Conservation (phyloP, 2,113 vertebrate species). For the Mobula birostris region DNA sequence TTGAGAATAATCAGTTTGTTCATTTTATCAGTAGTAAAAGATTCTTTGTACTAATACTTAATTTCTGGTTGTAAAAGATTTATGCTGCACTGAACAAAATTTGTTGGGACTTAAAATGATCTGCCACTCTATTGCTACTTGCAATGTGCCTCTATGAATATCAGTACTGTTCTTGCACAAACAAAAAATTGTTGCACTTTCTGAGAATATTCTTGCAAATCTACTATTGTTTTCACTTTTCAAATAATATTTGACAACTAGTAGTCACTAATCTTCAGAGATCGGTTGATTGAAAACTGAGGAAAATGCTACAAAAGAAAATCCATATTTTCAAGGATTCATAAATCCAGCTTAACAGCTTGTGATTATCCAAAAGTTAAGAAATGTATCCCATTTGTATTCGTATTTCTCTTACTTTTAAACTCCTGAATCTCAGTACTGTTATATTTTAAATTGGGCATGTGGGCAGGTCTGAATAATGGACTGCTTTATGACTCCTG, state of each 20-base stretch:
- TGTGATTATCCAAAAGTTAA: not conserved
- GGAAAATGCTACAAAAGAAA: not conserved
- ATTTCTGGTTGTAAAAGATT: not conserved
- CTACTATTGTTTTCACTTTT: not conserved
- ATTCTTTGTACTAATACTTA: not conserved
- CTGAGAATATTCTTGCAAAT: not conserved
- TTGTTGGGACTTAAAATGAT: not conserved
- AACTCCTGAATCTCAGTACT: not conserved
- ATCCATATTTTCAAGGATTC: not conserved
- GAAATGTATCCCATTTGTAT: not conserved
- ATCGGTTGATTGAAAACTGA: not conserved
- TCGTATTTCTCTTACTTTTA: not conserved
- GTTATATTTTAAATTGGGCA: not conserved
- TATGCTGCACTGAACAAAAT: not conserved
- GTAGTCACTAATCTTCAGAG: too few relatives aligned
- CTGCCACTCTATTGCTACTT: not conserved
- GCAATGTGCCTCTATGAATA: not conserved
- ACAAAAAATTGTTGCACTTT: not conserved
- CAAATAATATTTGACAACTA: not conserved
- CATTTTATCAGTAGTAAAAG: not conserved
- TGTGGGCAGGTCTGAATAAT: not conserved
- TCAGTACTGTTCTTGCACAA: not conserved
- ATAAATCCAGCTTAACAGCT: not conserved
- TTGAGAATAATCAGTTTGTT: constrained; percentile 18
- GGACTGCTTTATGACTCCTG: not conserved